Percentiles rank a stretch among this genome's conserved stretches.
phyloP scores from a whole-genome alignment of 2,797 vertebrate species.

The Gallinago nigripennis region DNA sequence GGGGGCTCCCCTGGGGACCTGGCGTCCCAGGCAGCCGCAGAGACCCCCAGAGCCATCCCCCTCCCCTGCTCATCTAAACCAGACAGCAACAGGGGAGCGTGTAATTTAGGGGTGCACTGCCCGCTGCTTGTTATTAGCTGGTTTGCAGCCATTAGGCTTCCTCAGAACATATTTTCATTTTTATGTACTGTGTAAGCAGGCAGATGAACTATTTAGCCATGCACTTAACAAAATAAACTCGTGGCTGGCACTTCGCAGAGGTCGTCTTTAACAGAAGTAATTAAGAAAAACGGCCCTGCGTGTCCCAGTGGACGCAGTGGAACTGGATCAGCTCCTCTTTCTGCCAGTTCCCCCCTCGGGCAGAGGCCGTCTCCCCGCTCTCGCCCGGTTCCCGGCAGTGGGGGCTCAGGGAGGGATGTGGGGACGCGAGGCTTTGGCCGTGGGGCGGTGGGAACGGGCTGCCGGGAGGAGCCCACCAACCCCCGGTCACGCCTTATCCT shows the following conservation, averaged over 20 bases:
- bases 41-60: background rate
- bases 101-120: background rate
- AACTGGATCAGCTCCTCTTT: background rate
- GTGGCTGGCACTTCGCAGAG: background rate
- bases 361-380: background rate
- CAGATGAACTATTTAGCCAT: background rate
- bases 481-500: rapidly evolving
- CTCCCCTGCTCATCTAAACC: background rate
- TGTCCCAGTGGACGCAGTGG: background rate
- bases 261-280: background rate
- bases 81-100: background rate
- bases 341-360: background rate
- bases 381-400: rapidly evolving
- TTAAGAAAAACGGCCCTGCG: background rate
- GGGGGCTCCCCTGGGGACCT: background rate
- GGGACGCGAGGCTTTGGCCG: background rate
- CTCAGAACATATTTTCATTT: background rate
- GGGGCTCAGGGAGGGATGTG: background rate
- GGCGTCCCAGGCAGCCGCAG: background rate
- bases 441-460: rapidly evolving
- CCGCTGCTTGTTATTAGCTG: rapidly evolving
- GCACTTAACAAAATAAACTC: background rate
- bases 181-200: background rate
- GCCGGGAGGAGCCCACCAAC: background rate
- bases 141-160: background rate